Evolutionary conservation across 2,113 vertebrate genomes (phyloP).

Genomic region (Siniperca chuatsi): DNA sequence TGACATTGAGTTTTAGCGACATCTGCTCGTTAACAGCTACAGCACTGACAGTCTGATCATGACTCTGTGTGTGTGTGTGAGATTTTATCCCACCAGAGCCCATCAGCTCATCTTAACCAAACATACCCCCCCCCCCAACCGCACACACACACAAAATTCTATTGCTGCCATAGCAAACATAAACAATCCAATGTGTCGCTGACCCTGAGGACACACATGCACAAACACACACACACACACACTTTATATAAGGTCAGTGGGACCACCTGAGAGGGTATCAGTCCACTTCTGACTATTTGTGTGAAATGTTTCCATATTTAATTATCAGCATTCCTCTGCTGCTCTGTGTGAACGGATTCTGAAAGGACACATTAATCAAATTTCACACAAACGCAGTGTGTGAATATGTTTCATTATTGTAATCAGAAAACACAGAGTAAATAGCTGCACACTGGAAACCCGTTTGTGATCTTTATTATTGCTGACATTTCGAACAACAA

Average conservation of each 20-base stretch:
- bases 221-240: slow-evolving; percentile 8
- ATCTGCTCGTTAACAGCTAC: slow-evolving; percentile 56
- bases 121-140: slow-evolving; percentile 2
- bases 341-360: background rate
- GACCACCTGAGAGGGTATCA: background rate
- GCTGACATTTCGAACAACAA: background rate
- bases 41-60: slow-evolving; percentile 37
- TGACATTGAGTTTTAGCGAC: slow-evolving; percentile 54
- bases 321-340: background rate
- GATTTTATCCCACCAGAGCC: slow-evolving; percentile 27
- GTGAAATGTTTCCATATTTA: background rate
- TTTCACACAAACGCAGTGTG: background rate
- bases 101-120: slow-evolving; percentile 48
- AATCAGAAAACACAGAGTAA: background rate
- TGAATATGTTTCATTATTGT: background rate
- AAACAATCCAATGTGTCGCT: slow-evolving; percentile 11
- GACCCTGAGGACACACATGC: background rate
- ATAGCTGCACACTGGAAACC: background rate
- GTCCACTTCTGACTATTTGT: background rate
- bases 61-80: slow-evolving; percentile 15
- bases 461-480: background rate
- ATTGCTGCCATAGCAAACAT: slow-evolving; percentile 33
- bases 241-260: background rate
- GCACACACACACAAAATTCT: slow-evolving; percentile 4
- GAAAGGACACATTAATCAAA: no score